Evolutionary conservation across 1,140 invertebrate genomes (phyloP).

Genomic region (Leptinotarsa undecemlineata): DNA sequence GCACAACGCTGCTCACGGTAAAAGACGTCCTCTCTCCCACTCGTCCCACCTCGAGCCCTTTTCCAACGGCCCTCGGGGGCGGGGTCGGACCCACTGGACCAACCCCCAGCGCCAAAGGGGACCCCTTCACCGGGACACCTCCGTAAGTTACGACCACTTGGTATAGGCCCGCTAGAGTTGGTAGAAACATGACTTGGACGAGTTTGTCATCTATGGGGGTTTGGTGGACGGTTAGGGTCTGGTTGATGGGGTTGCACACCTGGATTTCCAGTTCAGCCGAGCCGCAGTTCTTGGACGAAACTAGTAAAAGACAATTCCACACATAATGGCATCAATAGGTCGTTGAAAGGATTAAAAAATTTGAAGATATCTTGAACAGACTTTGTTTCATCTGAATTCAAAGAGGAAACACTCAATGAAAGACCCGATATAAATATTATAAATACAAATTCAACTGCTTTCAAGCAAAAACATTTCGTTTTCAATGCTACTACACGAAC

Average conservation of each 20-base stretch:
- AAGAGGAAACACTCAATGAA: no score
- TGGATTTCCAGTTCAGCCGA: slow-evolving; percentile 87
- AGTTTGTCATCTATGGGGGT: slow-evolving; percentile 73
- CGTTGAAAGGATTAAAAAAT: no score
- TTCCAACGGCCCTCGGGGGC: slow-evolving; percentile 61
- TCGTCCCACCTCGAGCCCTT: slow-evolving; percentile 68
- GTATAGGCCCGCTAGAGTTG: slow-evolving; percentile 86
- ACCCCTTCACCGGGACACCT: slow-evolving; percentile 66
- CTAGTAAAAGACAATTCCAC: slow-evolving; percentile 58
- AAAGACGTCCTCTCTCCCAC: slow-evolving; percentile 75
- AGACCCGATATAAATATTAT: no score
- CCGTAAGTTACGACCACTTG: slow-evolving; percentile 88
- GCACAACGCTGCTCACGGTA: slow-evolving; percentile 66
- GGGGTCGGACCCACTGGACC: slow-evolving; percentile 54
- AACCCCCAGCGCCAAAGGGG: slow-evolving; percentile 65
- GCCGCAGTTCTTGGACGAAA: slow-evolving; percentile 85
- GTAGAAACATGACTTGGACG: slow-evolving; percentile 82
- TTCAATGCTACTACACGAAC: no score
- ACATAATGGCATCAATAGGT: no score
- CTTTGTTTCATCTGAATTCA: no score
- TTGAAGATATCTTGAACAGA: no score
- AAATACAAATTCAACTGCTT: no score
- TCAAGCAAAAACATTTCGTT: no score
- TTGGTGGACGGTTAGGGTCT: slow-evolving; percentile 81
- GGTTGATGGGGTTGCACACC: slow-evolving; percentile 85